Base-by-base conservation (phyloP, 2,888 invertebrate species). In the Epistrophe grossulariae region DNA sequence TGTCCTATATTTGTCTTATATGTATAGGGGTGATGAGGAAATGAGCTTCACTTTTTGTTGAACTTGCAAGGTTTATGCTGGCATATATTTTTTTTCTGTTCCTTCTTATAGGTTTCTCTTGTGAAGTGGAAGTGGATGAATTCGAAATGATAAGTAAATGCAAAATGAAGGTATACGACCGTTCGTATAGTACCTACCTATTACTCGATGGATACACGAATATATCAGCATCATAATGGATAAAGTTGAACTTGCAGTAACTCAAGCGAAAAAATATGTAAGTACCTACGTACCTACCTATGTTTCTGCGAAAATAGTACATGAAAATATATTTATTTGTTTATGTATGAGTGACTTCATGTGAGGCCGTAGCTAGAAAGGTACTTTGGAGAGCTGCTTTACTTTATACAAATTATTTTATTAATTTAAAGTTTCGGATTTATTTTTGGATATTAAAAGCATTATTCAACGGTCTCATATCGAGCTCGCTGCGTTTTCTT, bases 111-210 rank as follows among this genome's bases (percentile, higher is more conserved):
- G 35, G 28, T 60, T 60, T 13, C 17, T 50, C 60, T 15, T 19
- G 60, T 60, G 48, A 80, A 45, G 57, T 50, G 57, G 57, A 55
- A 59, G 50, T 31, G 70, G 70, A 60, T 50, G 28, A 73, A 73
- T 73, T 73, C 45, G 43, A 66, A 79, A 64, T 38, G 48, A 73
- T 73, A 50, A 73, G 62, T 52, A 64, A 72, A 55, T 64, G 62
- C 40, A 64, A 55, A 55, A 31, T 55, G 64, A 52, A 28, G 64
- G 55, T 43, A 64, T 19, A 60, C 19, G 19, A 35, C 11, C 31
- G n/a, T 31, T 66, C 66, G 10, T 38, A 48, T 19, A 15, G 15
- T 35, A 24, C 19, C 19, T 55, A 13, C 13, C 9, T 55, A 64
- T 28, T 45, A 38, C 40, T 70, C 70, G 35, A 68, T 52, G 68